Percentiles rank a stretch among this genome's conserved stretches.
Evolutionary conservation across 2,888 invertebrate species (phyloP).

Genomic region (Noctuana brunneofusca): DNA sequence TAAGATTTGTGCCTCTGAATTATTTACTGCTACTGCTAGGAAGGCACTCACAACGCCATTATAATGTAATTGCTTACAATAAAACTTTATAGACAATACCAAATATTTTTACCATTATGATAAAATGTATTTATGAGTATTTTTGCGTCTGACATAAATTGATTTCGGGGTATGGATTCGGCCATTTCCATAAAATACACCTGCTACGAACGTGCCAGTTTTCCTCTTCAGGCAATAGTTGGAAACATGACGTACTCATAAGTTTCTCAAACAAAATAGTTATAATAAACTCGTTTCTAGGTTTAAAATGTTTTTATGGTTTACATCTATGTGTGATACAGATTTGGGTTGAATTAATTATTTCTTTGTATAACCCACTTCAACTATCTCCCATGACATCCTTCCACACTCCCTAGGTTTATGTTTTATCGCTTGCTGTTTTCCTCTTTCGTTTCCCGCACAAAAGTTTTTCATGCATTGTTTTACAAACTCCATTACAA

Average conservation of each 20-base stretch:
- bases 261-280: not conserved
- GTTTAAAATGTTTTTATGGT: too few relatives aligned
- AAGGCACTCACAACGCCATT: conserved; percentile 1
- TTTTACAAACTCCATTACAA: too few relatives aligned
- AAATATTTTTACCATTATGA: conserved; percentile 1
- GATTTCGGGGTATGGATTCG: not conserved
- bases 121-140: conserved; percentile 8
- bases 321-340: too few relatives aligned
- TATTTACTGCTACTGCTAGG: conserved; percentile 1
- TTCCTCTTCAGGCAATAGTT: conserved; percentile 2
- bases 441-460: too few relatives aligned
- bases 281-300: not conserved
- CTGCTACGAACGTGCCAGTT: not conserved
- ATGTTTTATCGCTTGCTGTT: too few relatives aligned
- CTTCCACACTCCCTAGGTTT: too few relatives aligned
- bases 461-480: too few relatives aligned
- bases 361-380: too few relatives aligned
- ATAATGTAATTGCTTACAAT: conserved; percentile 7
- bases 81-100: conserved; percentile 6
- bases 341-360: too few relatives aligned
- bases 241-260: conserved; percentile 6
- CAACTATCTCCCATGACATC: too few relatives aligned
- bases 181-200: conserved; percentile 3
- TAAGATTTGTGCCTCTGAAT: not conserved
- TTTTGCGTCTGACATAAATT: conserved; percentile 10